Evolutionary conservation across 1,140 invertebrate genomes (phyloP).

Genomic region (Drosophila novamexicana): DNA sequence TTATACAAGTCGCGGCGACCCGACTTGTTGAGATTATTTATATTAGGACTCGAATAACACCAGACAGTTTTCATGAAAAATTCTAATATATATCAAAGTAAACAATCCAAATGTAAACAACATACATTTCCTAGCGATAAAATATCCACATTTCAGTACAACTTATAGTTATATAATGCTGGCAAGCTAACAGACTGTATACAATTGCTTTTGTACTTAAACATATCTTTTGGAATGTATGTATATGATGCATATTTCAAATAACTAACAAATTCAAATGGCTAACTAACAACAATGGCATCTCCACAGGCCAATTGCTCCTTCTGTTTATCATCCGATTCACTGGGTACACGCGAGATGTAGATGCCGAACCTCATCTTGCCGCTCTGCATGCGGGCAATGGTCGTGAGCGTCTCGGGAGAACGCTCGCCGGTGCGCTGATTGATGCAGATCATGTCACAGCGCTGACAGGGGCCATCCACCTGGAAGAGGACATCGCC

Average conservation of each 20-base stretch:
- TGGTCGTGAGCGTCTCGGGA: constrained; percentile 92
- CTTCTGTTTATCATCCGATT: background rate
- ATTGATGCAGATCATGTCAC: constrained; percentile 97
- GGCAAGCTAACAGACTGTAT: background rate
- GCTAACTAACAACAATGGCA: constrained; percentile 25
- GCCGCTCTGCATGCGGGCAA: constrained; percentile 89
- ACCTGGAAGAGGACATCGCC: constrained; percentile 87
- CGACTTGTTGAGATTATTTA: background rate
- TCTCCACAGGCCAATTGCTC: constrained; percentile 51
- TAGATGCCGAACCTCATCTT: constrained; percentile 93
- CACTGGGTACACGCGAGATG: constrained; percentile 72
- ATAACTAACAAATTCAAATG: background rate
- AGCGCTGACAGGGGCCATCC: constrained; percentile 92
- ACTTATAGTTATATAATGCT: too few species aligned
- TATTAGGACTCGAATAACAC: background rate
- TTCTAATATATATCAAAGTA: background rate
- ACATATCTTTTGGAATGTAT: constrained; percentile 3
- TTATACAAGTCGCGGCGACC: too few species aligned
- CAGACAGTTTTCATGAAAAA: background rate
- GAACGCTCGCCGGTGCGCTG: constrained; percentile 92
- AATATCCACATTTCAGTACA: background rate
- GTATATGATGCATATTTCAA: background rate
- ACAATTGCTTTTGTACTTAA: background rate
- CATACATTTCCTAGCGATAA: background rate
- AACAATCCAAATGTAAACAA: background rate